phyloP scores from a whole-genome alignment of 2,113 vertebrate species.

The Malurus cyaneus region DNA sequence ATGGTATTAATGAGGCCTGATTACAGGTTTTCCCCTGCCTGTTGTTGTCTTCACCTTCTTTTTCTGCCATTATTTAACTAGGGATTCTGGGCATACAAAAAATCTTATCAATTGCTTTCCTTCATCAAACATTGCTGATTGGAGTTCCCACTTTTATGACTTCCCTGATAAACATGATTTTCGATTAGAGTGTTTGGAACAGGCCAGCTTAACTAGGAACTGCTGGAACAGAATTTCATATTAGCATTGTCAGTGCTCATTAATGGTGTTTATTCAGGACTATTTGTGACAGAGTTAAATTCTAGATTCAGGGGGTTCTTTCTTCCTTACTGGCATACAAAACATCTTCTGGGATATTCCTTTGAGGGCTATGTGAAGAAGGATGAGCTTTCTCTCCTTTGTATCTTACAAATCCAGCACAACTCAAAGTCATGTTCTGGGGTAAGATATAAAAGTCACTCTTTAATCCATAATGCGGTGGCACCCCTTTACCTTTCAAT shows the following conservation, averaged over 20 bases:
- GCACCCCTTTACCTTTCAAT: not conserved
- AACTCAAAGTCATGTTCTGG: not conserved
- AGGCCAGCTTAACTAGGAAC: not conserved
- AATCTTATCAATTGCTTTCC: not conserved
- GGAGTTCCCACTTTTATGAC: not conserved
- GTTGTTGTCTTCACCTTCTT: not conserved
- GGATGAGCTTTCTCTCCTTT: not conserved
- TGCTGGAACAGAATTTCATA: not conserved
- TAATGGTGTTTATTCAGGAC: not conserved
- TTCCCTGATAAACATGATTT: not conserved
- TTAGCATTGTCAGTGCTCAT: not conserved
- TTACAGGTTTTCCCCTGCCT: not conserved
- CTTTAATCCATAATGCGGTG: fast-evolving
- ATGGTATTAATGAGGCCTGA: not conserved
- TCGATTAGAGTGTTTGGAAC: not conserved
- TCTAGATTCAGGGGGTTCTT: not conserved
- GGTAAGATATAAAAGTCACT: not conserved
- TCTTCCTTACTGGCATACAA: not conserved
- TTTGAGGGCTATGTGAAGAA: fast-evolving
- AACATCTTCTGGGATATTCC: not conserved
- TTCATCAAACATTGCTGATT: not conserved
- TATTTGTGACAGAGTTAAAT: not conserved
- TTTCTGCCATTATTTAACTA: slow-evolving; percentile 4
- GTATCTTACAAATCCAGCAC: not conserved
- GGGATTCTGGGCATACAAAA: not conserved